A percentile compares a stretch with the other conserved stretches of the same genome.
These are phyloP conservation scores for Nasonovia ribisnigri DNA, from an alignment of 2,888 invertebrate species.

Conservation along the genomic window DNA sequence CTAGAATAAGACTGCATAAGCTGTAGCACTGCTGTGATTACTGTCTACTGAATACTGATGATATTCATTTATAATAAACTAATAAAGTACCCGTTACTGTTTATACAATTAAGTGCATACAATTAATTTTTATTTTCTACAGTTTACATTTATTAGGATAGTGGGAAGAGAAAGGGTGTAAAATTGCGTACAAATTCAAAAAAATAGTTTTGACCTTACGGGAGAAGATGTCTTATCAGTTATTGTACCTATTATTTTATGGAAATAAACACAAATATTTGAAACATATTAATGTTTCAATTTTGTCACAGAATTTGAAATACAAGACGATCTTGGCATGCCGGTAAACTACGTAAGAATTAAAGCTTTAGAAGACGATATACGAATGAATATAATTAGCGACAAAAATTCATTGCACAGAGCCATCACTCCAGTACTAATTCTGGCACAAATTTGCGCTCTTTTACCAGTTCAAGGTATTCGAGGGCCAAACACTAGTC, in stretches of 20 bases:
- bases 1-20: no score
- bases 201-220: neutral
- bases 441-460: conserved; percentile 73
- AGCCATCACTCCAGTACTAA: conserved; percentile 73
- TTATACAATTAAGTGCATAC: neutral
- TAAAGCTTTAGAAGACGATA: conserved; percentile 26
- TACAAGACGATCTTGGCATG: neutral
- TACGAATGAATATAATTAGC: conserved; percentile 42
- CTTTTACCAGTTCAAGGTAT: conserved; percentile 73
- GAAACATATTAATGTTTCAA: neutral
- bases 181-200: neutral
- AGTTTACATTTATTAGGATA: neutral
- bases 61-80: neutral
- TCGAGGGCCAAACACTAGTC: conserved; percentile 70
- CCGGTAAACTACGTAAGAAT: conserved; percentile 36
- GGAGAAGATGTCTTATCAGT: neutral
- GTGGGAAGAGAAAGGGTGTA: neutral
- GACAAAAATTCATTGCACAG: conserved; percentile 70
- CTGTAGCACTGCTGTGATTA: no score
- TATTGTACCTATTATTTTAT: neutral
- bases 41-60: no score
- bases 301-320: conserved; percentile 22
- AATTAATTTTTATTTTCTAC: neutral
- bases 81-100: neutral
- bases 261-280: neutral